These are phyloP conservation scores for Bombyx mandarina DNA, from an alignment of 1,140 invertebrate species.

Conservation along the genomic window DNA sequence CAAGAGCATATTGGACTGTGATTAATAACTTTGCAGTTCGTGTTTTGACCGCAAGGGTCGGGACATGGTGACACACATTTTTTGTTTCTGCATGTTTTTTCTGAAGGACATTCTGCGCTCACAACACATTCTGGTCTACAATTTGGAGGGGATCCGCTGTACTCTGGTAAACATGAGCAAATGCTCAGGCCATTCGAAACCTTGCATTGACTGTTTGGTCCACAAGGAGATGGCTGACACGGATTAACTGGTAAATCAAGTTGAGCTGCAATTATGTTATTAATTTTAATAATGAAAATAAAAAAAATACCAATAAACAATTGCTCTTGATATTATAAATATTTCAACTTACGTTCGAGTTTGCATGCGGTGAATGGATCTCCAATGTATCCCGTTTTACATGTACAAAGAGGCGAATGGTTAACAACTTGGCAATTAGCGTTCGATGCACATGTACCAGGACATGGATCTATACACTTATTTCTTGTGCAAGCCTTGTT, in stretches of 20 bases:
- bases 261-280: slow-evolving; percentile 20
- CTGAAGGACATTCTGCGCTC: slow-evolving; percentile 82
- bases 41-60: slow-evolving; percentile 83
- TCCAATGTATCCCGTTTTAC: slow-evolving; percentile 78
- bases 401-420: slow-evolving; percentile 84
- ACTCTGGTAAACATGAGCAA: slow-evolving; percentile 76
- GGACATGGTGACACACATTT: slow-evolving; percentile 85
- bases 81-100: slow-evolving; percentile 81
- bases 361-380: slow-evolving; percentile 78
- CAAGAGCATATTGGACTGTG: slow-evolving; percentile 84
- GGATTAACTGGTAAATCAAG: slow-evolving; percentile 65
- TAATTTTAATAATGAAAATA: background rate
- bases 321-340: too few species aligned
- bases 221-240: slow-evolving; percentile 79
- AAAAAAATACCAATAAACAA: too few species aligned
- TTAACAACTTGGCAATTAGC: slow-evolving; percentile 82
- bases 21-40: slow-evolving; percentile 82
- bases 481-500: slow-evolving; percentile 78
- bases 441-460: slow-evolving; percentile 80
- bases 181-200: slow-evolving; percentile 72
- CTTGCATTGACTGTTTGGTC: slow-evolving; percentile 77
- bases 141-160: slow-evolving; percentile 76
- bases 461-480: slow-evolving; percentile 81
- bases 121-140: slow-evolving; percentile 82
- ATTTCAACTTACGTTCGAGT: slow-evolving; percentile 33